Conservation (phyloP, 2,888 invertebrate species). For the Drosophila cognata region DNA sequence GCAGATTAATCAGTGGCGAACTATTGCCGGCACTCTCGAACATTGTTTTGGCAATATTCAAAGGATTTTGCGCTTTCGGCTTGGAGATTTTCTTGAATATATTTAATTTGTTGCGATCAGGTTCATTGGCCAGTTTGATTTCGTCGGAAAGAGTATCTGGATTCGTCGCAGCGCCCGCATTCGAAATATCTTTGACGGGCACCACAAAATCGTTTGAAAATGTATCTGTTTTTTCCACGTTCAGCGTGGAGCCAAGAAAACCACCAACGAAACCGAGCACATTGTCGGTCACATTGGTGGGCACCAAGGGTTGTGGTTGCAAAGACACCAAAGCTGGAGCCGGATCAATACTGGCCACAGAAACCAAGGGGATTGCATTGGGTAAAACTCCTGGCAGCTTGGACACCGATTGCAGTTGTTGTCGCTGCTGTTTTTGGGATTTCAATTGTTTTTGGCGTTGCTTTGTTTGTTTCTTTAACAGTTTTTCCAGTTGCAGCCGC, state of each 20-base stretch:
- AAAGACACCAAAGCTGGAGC: background rate
- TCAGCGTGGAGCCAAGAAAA: background rate
- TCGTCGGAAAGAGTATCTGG: conserved; percentile 29
- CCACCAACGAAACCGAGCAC: background rate
- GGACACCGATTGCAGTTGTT: conserved; percentile 1
- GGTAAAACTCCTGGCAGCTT: conserved; percentile 6
- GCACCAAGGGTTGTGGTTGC: conserved; percentile 1
- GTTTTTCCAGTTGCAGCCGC: conserved; percentile 68
- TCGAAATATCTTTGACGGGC: background rate
- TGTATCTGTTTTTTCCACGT: conserved; percentile 3
- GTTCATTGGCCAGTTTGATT: conserved; percentile 90
- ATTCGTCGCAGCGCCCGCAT: background rate
- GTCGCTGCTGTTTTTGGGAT: conserved; percentile 37
- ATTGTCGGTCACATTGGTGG: background rate
- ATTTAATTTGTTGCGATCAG: conserved; percentile 93
- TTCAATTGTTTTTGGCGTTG: conserved; percentile 70
- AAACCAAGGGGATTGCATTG: background rate
- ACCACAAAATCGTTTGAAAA: background rate
- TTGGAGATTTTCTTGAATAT: conserved; percentile 94
- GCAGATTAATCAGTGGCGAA: conserved; percentile 77
- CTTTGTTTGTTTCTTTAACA: conserved; percentile 75
- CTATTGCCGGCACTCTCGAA: conserved; percentile 24
- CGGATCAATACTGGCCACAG: background rate
- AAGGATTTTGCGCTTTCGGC: conserved; percentile 61
- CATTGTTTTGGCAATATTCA: conserved; percentile 31